A percentile compares a stretch with the other conserved stretches of the same genome.
Conservation (phyloP, 2,113 vertebrate genomes). For the Rhineura floridana region DNA sequence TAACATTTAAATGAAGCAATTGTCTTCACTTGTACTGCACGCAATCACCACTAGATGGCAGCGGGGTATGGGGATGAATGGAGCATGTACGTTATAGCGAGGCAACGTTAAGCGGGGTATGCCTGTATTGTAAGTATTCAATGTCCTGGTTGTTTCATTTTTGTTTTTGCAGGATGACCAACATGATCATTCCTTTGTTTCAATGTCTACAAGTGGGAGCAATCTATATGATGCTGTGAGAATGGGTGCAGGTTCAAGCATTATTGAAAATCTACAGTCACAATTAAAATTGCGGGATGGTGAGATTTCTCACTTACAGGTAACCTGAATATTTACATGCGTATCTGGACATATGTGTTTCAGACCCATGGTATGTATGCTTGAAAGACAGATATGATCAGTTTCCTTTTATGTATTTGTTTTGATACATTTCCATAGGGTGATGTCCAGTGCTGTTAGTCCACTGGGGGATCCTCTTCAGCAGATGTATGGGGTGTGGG, state of each 20-base stretch:
- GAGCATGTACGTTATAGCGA: too few relatives aligned
- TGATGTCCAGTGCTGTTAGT: too few relatives aligned
- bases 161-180: conserved; percentile 83
- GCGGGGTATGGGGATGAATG: too few relatives aligned
- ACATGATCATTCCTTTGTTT: conserved; percentile 85
- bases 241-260: conserved; percentile 93
- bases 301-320: conserved; percentile 95
- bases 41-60: too few relatives aligned
- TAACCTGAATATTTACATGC: conserved; percentile 53
- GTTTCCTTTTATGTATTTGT: not conserved
- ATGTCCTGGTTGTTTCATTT: conserved; percentile 24
- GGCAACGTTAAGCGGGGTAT: too few relatives aligned
- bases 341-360: not conserved
- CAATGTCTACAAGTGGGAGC: conserved; percentile 82
- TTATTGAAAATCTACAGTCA: conserved; percentile 96
- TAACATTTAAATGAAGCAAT: too few relatives aligned
- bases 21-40: too few relatives aligned
- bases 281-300: conserved; percentile 95
- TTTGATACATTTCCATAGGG: not conserved
- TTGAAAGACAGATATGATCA: not conserved
- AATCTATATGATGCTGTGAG: conserved; percentile 93
- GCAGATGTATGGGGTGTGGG: too few relatives aligned
- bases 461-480: too few relatives aligned
- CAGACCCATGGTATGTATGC: not conserved
- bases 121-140: fast-evolving